A percentile compares a stretch with the other conserved stretches of the same genome.
phyloP scores from a whole-genome alignment of 2,797 vertebrate genomes.

The Neosilurus mollespiculum region DNA sequence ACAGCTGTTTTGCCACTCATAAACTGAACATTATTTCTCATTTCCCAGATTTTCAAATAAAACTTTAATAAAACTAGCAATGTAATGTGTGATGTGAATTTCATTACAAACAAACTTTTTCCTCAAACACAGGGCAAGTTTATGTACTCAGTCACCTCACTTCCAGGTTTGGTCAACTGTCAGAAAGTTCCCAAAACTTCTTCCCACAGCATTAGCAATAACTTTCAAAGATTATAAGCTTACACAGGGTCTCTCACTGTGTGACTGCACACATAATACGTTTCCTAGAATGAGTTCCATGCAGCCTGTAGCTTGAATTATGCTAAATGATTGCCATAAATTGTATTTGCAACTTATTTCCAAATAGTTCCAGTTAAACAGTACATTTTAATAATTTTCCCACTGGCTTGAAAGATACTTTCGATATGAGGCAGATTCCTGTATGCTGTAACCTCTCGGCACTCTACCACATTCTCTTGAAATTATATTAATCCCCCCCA shows the following conservation, averaged over 20 bases:
- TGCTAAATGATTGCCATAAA: background rate
- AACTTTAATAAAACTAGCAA: background rate
- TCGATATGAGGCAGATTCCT: slow-evolving; percentile 14
- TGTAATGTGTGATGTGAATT: background rate
- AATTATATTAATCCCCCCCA: too few species aligned
- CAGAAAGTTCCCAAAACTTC: background rate
- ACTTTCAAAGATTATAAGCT: background rate
- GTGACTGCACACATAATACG: background rate
- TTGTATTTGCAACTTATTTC: background rate
- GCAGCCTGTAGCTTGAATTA: background rate
- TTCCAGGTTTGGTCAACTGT: background rate
- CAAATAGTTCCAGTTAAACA: background rate
- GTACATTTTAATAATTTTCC: slow-evolving; percentile 33
- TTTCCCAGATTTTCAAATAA: background rate
- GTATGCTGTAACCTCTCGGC: slow-evolving; percentile 41
- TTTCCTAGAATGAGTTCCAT: background rate
- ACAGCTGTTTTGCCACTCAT: background rate
- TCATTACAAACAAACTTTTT: background rate
- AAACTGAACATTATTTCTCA: background rate
- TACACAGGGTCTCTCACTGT: background rate
- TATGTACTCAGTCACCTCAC: background rate
- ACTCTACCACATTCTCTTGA: slow-evolving; percentile 46
- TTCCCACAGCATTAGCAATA: background rate
- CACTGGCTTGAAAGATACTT: slow-evolving; percentile 5
- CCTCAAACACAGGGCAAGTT: background rate